phyloP scores from a whole-genome alignment of 2,888 invertebrate species.

The Thalpophila matura region DNA sequence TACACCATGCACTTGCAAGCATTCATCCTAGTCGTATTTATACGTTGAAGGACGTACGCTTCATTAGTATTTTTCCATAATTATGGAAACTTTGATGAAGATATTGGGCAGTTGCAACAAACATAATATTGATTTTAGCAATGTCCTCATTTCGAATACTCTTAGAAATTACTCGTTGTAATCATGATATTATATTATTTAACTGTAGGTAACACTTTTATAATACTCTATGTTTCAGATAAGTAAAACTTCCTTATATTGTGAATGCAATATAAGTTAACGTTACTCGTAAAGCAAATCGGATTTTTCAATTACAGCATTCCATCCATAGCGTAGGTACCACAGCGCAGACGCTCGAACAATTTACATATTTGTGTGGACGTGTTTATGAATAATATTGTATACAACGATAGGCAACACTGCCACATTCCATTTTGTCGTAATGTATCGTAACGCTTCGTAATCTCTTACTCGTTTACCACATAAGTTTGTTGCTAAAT shows the following conservation, averaged over 20 bases:
- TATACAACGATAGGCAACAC: slow-evolving; percentile 72
- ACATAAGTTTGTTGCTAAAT: slow-evolving; percentile 21
- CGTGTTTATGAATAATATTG: slow-evolving; percentile 51
- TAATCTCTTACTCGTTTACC: slow-evolving; percentile 34
- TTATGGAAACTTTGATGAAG: slow-evolving; percentile 37
- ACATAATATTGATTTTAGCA: slow-evolving; percentile 37
- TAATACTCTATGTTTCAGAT: slow-evolving; percentile 43
- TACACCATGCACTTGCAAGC: slow-evolving; percentile 23
- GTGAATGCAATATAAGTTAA: slow-evolving; percentile 70
- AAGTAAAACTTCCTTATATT: slow-evolving; percentile 70
- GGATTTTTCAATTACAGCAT: slow-evolving; percentile 69
- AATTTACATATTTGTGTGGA: slow-evolving; percentile 51
- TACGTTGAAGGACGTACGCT: slow-evolving; percentile 21
- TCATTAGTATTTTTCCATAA: slow-evolving; percentile 33
- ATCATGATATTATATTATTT: slow-evolving; percentile 68
- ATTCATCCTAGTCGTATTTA: slow-evolving; percentile 35
- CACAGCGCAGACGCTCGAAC: slow-evolving; percentile 51
- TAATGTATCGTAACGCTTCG: slow-evolving; percentile 43
- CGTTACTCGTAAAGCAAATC: slow-evolving; percentile 62
- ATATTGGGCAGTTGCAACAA: slow-evolving; percentile 23
- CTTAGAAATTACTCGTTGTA: slow-evolving; percentile 63
- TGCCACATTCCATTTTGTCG: slow-evolving; percentile 72
- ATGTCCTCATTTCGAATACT: slow-evolving; percentile 48
- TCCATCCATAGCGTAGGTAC: slow-evolving; percentile 75
- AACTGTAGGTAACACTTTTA: slow-evolving; percentile 40